These are phyloP conservation scores for Chionoecetes opilio DNA, from an alignment of 1,140 invertebrate genomes.

Conservation along the genomic window DNA sequence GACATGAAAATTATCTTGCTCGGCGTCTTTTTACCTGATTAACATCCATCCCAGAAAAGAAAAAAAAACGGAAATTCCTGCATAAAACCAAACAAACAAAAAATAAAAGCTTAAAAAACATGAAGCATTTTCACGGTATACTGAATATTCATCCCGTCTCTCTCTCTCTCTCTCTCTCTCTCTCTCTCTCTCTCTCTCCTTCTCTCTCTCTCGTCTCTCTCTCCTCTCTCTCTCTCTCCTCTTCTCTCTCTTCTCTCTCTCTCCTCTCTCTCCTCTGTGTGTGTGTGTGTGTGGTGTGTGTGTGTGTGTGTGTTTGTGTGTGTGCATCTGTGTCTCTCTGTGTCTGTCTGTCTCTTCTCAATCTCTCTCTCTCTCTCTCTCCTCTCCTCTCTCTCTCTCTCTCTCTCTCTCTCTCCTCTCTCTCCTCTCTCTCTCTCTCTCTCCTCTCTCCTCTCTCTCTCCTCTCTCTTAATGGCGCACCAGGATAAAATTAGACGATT, in stretches of 20 bases:
- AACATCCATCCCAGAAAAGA: not conserved
- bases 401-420: not conserved
- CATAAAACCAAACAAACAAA: not conserved
- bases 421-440: not conserved
- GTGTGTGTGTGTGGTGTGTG: too few species aligned
- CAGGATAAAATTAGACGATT: conserved; percentile 21
- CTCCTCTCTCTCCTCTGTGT: too few species aligned
- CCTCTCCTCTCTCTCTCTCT: not conserved
- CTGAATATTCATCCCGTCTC: not conserved
- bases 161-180: too few species aligned
- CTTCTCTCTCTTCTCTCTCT: too few species aligned
- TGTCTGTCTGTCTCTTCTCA: too few species aligned
- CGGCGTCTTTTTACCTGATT: conserved; percentile 6
- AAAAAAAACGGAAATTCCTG: not conserved
- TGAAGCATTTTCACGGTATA: not conserved
- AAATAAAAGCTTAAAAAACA: not conserved
- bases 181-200: too few species aligned
- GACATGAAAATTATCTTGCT: not conserved
- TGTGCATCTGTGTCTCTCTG: too few species aligned
- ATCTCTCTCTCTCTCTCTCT: too few species aligned
- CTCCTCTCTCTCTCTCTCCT: too few species aligned
- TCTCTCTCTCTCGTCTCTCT: too few species aligned
- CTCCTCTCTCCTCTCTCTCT: not conserved
- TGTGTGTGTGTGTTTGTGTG: too few species aligned
- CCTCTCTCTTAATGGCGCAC: conserved; percentile 5